Percentiles rank a stretch among this genome's conserved stretches.
Conservation (phyloP, 2,888 invertebrate genomes). For the Sialis lutaria region DNA sequence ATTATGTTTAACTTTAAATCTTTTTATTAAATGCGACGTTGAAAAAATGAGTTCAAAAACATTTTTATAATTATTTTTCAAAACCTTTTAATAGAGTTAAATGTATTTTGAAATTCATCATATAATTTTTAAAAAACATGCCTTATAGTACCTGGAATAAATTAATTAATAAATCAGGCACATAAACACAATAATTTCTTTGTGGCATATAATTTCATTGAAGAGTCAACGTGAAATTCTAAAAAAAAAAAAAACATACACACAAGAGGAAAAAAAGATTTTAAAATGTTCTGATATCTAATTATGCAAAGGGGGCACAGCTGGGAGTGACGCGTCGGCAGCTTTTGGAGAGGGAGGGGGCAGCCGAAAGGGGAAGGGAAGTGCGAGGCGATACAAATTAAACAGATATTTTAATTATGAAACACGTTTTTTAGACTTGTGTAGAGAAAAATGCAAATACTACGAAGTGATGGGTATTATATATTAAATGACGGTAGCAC, state of each 20-base stretch:
- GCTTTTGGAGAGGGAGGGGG: not conserved
- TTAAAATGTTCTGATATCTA: conserved; percentile 4
- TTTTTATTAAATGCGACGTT: too few species aligned
- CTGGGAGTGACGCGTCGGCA: not conserved
- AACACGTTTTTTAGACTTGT: conserved; percentile 6
- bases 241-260: not conserved
- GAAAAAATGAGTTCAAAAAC: too few species aligned
- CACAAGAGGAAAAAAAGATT: conserved; percentile 1
- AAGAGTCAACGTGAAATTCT: not conserved
- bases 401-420: conserved; percentile 6
- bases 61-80: too few species aligned
- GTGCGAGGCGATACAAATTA: conserved; percentile 3
- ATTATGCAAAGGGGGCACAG: conserved; percentile 2
- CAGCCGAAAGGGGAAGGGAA: not conserved
- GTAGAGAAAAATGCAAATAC: conserved; percentile 1
- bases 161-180: too few species aligned
- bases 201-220: too few species aligned
- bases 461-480: not conserved
- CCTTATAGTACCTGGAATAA: too few species aligned
- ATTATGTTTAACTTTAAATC: too few species aligned
- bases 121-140: too few species aligned
- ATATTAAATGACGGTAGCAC: not conserved
- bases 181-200: too few species aligned
- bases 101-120: too few species aligned
- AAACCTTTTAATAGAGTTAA: too few species aligned